phyloP scores from a whole-genome alignment of 2,888 invertebrate genomes.

The Diabrotica balteata region DNA sequence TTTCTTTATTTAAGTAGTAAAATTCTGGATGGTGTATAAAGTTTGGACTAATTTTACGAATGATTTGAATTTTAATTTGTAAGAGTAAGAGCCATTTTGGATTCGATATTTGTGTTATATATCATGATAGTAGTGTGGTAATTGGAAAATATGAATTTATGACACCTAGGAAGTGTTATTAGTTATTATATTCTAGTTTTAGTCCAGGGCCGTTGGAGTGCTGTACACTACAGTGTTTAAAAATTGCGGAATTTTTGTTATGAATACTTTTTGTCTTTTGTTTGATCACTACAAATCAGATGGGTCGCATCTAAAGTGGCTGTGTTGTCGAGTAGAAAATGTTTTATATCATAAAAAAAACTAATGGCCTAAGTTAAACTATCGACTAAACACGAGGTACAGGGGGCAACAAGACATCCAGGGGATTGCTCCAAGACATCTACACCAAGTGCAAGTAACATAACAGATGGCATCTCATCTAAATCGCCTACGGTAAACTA shows the following conservation, averaged over 20 bases:
- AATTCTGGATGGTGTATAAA: too few relatives aligned
- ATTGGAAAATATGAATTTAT: too few relatives aligned
- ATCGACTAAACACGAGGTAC: constrained; percentile 48
- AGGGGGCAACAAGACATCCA: constrained; percentile 54
- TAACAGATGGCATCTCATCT: constrained; percentile 58
- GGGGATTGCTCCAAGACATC: constrained; percentile 56
- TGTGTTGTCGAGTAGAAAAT: constrained; percentile 55
- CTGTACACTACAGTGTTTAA: constrained; percentile 30
- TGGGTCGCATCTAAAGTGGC: constrained; percentile 47
- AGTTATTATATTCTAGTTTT: too few relatives aligned
- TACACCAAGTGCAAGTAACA: constrained; percentile 58
- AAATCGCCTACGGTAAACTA: constrained; percentile 63
- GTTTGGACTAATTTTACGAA: too few relatives aligned
- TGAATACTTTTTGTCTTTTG: constrained; percentile 29
- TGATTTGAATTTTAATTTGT: too few relatives aligned
- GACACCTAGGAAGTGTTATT: too few relatives aligned
- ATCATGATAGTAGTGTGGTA: too few relatives aligned
- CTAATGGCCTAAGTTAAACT: constrained; percentile 36
- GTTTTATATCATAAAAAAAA: constrained; percentile 25
- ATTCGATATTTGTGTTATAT: too few relatives aligned
- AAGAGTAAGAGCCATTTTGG: too few relatives aligned
- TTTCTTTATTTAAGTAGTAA: too few relatives aligned
- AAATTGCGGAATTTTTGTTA: background rate
- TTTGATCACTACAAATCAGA: constrained; percentile 24
- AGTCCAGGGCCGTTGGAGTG: background rate